Conservation (phyloP, 2,113 vertebrate genomes). For the Cavia porcellus region DNA sequence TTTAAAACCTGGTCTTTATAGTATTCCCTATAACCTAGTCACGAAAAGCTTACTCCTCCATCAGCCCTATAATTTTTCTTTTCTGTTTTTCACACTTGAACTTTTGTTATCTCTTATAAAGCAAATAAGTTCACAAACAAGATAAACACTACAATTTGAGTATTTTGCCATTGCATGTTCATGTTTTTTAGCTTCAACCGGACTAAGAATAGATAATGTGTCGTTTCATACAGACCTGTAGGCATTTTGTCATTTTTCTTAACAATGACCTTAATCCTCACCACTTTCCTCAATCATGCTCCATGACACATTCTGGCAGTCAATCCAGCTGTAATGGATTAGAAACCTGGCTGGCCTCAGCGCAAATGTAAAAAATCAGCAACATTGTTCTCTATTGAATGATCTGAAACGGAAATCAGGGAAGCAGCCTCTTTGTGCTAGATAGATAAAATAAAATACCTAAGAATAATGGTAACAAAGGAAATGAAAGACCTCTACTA, state of each 20-base stretch:
- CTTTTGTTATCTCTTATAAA: not conserved
- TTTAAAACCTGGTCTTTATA: not conserved
- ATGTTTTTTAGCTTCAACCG: not conserved
- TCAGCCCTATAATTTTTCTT: not conserved
- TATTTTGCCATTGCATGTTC: not conserved
- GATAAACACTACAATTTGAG: not conserved
- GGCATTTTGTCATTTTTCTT: not conserved
- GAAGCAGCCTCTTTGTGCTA: not conserved
- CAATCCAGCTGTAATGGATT: not conserved
- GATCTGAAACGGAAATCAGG: not conserved
- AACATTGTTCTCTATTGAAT: not conserved
- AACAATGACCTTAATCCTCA: not conserved
- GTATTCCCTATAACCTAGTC: not conserved
- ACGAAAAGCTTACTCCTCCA: not conserved
- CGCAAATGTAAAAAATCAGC: not conserved
- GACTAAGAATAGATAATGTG: not conserved
- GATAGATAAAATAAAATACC: not conserved
- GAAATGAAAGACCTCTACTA: not conserved
- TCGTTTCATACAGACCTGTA: not conserved
- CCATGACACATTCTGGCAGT: not conserved
- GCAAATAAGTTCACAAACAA: not conserved
- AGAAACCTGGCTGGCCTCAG: not conserved
- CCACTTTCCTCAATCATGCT: not conserved
- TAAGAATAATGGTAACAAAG: not conserved
- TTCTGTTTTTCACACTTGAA: not conserved